A percentile compares a stretch with the other conserved stretches of the same genome.
Evolutionary conservation across 2,113 vertebrate genomes (phyloP).

Genomic region (Macrotis lagotis): DNA sequence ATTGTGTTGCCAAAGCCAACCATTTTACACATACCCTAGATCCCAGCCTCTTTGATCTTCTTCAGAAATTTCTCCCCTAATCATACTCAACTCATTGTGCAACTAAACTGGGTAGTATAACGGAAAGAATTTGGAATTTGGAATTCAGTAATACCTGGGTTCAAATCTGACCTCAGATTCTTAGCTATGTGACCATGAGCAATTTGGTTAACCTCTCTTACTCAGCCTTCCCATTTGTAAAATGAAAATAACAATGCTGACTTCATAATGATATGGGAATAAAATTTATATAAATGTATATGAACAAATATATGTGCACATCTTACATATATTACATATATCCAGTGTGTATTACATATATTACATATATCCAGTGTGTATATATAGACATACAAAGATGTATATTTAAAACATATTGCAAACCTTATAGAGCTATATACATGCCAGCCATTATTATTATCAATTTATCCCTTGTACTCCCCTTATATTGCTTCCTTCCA

Average conservation of each 20-base stretch:
- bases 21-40: background rate
- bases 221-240: background rate
- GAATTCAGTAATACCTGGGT: background rate
- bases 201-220: background rate
- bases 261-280: background rate
- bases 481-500: background rate
- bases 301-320: no score
- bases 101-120: background rate
- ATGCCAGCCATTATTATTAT: background rate
- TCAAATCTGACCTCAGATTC: background rate
- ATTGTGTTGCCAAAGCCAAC: background rate
- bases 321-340: no score
- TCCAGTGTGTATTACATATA: no score
- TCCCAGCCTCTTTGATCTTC: background rate
- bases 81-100: background rate
- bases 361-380: no score
- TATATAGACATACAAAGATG: no score
- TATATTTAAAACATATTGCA: background rate
- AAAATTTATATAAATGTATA: background rate
- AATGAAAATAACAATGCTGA: background rate
- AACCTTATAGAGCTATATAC: background rate
- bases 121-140: background rate
- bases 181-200: background rate
- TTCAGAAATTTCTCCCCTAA: background rate
- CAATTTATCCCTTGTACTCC: background rate